These are phyloP conservation scores for Acanthosoma haemorrhoidale DNA, from an alignment of 2,888 invertebrate genomes.

Conservation along the genomic window DNA sequence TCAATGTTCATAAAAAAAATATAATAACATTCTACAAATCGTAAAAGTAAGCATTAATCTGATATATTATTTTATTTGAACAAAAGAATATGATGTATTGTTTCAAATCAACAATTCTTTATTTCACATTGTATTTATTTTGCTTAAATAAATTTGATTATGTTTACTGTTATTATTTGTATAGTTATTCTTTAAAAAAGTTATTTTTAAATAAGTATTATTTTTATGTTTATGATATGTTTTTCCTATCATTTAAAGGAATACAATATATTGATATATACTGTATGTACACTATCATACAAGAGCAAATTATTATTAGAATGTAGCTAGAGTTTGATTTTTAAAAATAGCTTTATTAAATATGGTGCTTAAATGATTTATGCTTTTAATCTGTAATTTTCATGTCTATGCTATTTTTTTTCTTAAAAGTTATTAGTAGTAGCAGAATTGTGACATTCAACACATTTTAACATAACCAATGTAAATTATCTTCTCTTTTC, in stretches of 20 bases:
- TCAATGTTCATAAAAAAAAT: no score
- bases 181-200: background rate
- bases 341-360: background rate
- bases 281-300: background rate
- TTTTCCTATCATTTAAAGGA: background rate
- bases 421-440: no score
- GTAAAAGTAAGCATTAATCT: background rate
- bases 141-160: no score
- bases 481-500: no score
- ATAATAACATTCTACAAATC: no score
- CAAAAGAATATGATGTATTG: background rate
- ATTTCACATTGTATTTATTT: background rate
- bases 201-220: background rate
- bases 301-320: no score
- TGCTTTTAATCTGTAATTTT: no score
- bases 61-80: background rate
- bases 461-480: no score
- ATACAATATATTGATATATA: background rate
- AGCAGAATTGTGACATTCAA: no score
- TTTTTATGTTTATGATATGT: conserved; percentile 3
- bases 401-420: no score
- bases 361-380: background rate
- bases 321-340: no score
- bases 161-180: background rate
- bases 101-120: background rate